Percentiles rank a stretch among this genome's conserved stretches.
Evolutionary conservation across 2,113 vertebrate genomes (phyloP).

Genomic region (Dasyprocta punctata): DNA sequence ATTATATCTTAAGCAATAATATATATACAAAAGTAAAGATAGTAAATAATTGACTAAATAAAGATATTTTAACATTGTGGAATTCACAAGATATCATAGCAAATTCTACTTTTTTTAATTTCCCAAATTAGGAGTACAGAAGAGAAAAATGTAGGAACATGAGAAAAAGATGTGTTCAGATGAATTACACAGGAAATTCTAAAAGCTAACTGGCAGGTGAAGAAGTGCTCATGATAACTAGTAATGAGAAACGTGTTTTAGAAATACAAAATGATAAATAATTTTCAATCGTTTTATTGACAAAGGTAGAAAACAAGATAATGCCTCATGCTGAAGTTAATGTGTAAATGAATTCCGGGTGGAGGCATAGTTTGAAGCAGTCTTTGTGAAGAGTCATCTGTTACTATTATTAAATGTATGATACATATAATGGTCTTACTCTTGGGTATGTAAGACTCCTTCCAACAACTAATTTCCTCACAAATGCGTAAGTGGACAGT

Average conservation of each 20-base stretch:
- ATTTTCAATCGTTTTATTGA: not conserved
- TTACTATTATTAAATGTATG: not conserved
- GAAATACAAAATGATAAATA: not conserved
- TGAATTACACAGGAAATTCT: not conserved
- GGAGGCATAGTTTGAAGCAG: not conserved
- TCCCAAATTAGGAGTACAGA: not conserved
- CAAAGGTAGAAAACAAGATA: not conserved
- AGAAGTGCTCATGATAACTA: not conserved
- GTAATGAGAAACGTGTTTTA: conserved; percentile 12
- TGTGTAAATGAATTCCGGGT: not conserved
- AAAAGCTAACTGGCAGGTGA: not conserved
- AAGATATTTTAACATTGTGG: not conserved
- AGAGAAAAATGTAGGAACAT: not conserved
- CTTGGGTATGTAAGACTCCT: not conserved
- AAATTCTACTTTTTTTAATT: not conserved
- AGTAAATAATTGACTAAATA: not conserved
- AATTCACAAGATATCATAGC: not conserved
- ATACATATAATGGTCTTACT: not conserved
- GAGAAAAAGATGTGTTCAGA: not conserved
- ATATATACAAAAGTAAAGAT: not conserved
- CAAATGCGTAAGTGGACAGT: not conserved
- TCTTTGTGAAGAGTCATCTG: not conserved
- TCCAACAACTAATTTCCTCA: not conserved
- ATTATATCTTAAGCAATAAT: not conserved
- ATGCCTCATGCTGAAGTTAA: not conserved